Evolutionary conservation across 2,797 vertebrate genomes (phyloP).

Genomic region (Hylomyscus alleni): DNA sequence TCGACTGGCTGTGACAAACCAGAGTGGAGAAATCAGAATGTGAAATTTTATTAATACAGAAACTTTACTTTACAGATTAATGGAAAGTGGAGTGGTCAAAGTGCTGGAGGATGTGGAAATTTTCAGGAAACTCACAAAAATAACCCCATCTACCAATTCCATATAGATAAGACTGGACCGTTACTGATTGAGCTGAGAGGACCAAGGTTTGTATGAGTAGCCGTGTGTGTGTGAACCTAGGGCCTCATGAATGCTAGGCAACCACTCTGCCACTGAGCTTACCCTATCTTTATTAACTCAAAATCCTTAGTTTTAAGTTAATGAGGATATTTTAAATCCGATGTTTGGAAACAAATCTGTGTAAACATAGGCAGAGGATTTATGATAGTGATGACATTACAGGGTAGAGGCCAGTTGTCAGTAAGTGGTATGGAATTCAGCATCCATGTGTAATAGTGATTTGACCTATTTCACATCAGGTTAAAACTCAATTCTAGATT

Average conservation of each 20-base stretch:
- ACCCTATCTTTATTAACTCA: not conserved
- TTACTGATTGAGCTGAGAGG: conserved; percentile 96
- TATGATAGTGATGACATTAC: not conserved
- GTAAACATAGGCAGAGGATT: not conserved
- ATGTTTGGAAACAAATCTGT: conserved; percentile 22
- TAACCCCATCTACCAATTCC: conserved; percentile 97
- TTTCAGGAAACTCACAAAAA: conserved; percentile 96
- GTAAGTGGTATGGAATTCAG: not conserved
- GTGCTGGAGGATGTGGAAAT: conserved; percentile 97
- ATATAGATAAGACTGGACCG: conserved; percentile 94
- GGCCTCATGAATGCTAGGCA: not conserved
- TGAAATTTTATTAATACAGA: conserved; percentile 38
- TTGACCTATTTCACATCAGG: not conserved
- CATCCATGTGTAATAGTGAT: not conserved
- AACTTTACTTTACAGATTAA: conserved; percentile 91
- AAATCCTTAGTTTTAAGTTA: not conserved
- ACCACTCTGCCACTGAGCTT: not conserved
- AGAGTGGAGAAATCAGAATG: not conserved
- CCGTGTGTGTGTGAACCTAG: not conserved
- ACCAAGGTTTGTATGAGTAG: conserved; percentile 92
- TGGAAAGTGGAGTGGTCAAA: conserved; percentile 97
- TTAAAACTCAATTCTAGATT: not conserved
- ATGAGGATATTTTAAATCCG: not conserved
- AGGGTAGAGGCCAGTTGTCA: not conserved
- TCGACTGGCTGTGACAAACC: not conserved